phyloP scores from a whole-genome alignment of 2,113 vertebrate genomes.

The Ranitomeya variabilis region DNA sequence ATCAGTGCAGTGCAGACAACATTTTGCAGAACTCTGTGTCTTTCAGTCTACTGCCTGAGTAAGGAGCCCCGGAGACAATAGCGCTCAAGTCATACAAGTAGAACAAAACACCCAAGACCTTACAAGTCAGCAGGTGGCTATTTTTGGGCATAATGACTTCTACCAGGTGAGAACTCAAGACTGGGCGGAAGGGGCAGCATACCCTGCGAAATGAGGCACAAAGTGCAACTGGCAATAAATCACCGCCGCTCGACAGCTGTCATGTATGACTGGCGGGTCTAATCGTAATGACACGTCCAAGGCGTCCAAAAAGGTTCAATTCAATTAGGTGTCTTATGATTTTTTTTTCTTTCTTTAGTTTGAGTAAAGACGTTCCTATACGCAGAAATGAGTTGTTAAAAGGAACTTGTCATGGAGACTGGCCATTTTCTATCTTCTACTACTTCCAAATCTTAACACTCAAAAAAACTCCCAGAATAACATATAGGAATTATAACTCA shows the following conservation, averaged over 20 bases:
- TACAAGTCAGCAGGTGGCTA: conserved; percentile 42
- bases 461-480: too few relatives aligned
- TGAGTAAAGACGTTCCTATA: neutral
- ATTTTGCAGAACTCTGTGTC: conserved; percentile 12
- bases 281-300: neutral
- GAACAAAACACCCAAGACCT: conserved; percentile 20
- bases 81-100: neutral
- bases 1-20: conserved; percentile 16
- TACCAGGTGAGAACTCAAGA: neutral
- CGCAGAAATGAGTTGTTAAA: too few relatives aligned
- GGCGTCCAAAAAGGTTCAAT: neutral
- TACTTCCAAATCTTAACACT: too few relatives aligned
- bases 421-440: too few relatives aligned
- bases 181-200: conserved; percentile 25
- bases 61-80: conserved; percentile 28
- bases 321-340: neutral
- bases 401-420: too few relatives aligned
- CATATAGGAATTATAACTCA: too few relatives aligned
- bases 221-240: conserved; percentile 18
- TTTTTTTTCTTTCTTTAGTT: neutral
- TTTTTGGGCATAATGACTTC: conserved; percentile 3
- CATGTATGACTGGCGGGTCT: neutral
- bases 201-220: neutral
- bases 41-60: conserved; percentile 8
- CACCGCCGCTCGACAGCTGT: neutral